Evolutionary conservation across 2,113 vertebrate species (phyloP).

Genomic region (Chiloscyllium plagiosum): DNA sequence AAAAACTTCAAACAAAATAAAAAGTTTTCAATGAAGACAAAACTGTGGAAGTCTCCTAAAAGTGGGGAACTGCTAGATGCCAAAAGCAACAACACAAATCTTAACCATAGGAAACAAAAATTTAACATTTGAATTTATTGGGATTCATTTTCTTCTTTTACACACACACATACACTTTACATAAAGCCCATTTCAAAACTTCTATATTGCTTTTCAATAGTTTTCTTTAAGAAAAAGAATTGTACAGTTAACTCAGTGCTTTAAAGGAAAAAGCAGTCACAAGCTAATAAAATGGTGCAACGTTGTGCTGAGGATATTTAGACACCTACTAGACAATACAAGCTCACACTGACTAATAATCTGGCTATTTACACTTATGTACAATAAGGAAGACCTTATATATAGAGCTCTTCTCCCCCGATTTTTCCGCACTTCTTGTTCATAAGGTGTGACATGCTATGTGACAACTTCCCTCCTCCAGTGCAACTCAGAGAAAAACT

Average conservation of each 20-base stretch:
- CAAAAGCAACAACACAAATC: neutral
- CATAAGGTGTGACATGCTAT: neutral
- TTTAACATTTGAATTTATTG: neutral
- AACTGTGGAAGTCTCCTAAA: neutral
- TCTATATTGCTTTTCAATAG: slow-evolving; percentile 34
- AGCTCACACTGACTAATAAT: neutral
- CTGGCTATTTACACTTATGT: slow-evolving; percentile 34
- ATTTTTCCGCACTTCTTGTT: neutral
- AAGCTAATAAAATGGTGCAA: neutral
- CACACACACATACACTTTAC: neutral
- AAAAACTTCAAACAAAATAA: neutral
- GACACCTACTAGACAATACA: neutral
- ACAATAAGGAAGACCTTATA: slow-evolving; percentile 14
- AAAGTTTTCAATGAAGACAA: neutral
- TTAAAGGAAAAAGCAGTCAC: slow-evolving; percentile 4
- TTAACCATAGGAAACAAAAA: neutral
- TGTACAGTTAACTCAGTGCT: neutral
- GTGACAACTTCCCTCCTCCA: neutral
- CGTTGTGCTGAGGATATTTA: neutral
- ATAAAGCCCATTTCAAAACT: slow-evolving; percentile 30
- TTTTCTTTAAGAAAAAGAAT: slow-evolving; percentile 17
- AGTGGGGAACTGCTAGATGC: neutral
- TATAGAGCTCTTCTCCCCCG: neutral
- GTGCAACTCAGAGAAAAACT: neutral
- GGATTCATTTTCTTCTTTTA: neutral